phyloP scores from a whole-genome alignment of 2,113 vertebrate genomes.

The Misgurnus mizolepis region DNA sequence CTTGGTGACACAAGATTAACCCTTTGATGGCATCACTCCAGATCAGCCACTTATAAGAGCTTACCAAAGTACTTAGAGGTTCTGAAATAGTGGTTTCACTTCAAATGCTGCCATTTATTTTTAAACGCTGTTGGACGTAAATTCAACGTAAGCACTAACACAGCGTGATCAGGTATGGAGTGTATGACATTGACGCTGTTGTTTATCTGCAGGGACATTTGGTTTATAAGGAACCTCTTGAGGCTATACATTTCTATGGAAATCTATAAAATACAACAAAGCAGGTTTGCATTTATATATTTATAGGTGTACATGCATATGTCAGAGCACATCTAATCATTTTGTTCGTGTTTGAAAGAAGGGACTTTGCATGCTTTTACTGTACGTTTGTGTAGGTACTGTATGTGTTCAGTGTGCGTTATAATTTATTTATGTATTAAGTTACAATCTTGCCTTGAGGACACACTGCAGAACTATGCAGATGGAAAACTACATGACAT shows the following conservation, averaged over 20 bases:
- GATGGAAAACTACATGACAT: conserved; percentile 36
- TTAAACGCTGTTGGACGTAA: conserved; percentile 43
- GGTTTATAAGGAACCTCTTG: neutral
- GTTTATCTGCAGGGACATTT: neutral
- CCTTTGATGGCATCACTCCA: conserved; percentile 53
- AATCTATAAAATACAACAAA: neutral
- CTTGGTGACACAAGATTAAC: conserved; percentile 61
- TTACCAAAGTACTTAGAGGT: conserved; percentile 60
- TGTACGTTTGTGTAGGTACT: conserved; percentile 19
- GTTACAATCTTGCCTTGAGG: conserved; percentile 73
- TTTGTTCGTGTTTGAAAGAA: conserved; percentile 2
- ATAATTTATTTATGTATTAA: conserved; percentile 62
- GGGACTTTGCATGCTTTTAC: neutral
- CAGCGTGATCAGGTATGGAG: conserved; percentile 48
- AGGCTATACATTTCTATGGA: neutral
- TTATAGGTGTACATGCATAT: conserved; percentile 8
- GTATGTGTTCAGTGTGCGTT: conserved; percentile 58
- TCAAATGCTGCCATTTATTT: conserved; percentile 62
- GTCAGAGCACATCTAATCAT: neutral
- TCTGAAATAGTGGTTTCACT: conserved; percentile 58
- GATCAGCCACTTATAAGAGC: conserved; percentile 64
- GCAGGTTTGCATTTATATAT: neutral
- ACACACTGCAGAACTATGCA: conserved; percentile 66
- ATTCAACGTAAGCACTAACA: conserved; percentile 58
- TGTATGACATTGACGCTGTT: conserved; percentile 32